Percentiles rank a stretch among this genome's conserved stretches.
phyloP scores from a whole-genome alignment of 2,888 invertebrate genomes.

The Hypsopygia costalis region DNA sequence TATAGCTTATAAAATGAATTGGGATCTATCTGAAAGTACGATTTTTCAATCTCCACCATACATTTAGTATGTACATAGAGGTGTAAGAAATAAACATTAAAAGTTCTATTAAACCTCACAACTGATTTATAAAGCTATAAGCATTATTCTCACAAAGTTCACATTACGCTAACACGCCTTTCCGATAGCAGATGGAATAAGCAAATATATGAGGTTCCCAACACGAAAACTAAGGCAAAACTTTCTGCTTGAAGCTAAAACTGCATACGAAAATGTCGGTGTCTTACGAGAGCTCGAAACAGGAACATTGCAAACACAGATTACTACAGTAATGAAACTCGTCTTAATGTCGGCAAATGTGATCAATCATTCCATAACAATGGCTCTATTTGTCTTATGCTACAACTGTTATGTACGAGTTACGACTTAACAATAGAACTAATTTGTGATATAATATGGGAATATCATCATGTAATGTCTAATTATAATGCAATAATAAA shows the following conservation, averaged over 20 bases:
- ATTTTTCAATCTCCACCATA: too few species aligned
- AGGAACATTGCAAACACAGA: conserved; percentile 11
- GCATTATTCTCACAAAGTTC: conserved; percentile 20
- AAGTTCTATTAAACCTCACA: too few species aligned
- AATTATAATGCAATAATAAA: too few species aligned
- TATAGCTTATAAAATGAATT: too few species aligned
- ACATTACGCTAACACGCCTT: conserved; percentile 27
- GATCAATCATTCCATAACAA: background rate
- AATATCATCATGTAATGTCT: background rate
- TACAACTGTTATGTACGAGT: background rate
- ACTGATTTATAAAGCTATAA: too few species aligned
- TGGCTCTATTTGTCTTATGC: background rate
- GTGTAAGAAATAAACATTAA: too few species aligned
- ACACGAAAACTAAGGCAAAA: conserved; percentile 35
- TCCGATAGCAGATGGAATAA: conserved; percentile 31
- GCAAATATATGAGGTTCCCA: conserved; percentile 32
- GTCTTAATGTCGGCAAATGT: background rate
- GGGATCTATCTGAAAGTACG: too few species aligned
- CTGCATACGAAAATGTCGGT: conserved; percentile 31
- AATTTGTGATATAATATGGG: background rate
- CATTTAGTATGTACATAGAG: too few species aligned
- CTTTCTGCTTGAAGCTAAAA: conserved; percentile 33
- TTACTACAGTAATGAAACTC: background rate
- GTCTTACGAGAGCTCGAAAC: conserved; percentile 32
- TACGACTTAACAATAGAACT: background rate